Evolutionary conservation across 2,888 invertebrate species (phyloP).

Genomic region (Pterobdella sp.): DNA sequence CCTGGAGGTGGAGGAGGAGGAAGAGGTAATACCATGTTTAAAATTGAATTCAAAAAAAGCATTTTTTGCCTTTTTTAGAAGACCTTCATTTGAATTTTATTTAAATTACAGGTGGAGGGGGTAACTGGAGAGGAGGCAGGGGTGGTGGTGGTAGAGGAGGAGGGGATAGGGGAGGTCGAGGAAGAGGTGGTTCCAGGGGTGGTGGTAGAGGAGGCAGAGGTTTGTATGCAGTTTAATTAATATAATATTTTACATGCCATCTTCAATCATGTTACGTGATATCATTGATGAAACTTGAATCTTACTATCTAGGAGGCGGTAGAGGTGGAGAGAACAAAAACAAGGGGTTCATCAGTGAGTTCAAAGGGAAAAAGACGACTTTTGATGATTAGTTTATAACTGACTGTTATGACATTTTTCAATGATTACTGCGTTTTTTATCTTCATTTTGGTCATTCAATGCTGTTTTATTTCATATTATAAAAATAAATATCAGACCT

Average conservation of each 20-base stretch:
- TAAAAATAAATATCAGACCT: background rate
- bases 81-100: background rate
- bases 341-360: conserved; percentile 8
- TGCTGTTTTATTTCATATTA: background rate
- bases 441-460: background rate
- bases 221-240: background rate
- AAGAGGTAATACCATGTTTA: background rate
- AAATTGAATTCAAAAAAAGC: background rate
- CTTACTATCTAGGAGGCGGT: background rate
- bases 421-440: background rate
- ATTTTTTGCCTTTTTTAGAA: background rate
- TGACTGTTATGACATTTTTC: background rate
- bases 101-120: conserved; percentile 13
- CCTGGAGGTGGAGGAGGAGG: conserved; percentile 28
- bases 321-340: conserved; percentile 9
- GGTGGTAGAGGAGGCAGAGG: conserved; percentile 16
- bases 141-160: conserved; percentile 15
- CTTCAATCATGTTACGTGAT: no score
- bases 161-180: conserved; percentile 13
- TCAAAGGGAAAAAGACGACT: conserved; percentile 21
- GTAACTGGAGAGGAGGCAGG: conserved; percentile 15
- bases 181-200: conserved; percentile 6
- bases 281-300: no score
- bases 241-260: no score
- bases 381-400: conserved; percentile 19